phyloP scores from a whole-genome alignment of 1,140 invertebrate genomes.

The Cydia strobilella region DNA sequence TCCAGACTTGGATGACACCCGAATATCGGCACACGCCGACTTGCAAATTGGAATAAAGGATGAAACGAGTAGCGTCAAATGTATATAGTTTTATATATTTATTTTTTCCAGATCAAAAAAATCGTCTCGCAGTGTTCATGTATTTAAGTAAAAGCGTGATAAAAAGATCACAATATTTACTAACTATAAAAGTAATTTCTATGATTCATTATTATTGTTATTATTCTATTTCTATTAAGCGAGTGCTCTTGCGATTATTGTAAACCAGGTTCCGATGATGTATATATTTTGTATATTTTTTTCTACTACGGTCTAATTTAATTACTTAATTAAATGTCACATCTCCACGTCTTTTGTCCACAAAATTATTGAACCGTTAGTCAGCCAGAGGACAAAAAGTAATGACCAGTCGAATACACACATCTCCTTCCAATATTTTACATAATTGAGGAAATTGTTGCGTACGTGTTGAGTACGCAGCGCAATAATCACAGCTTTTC shows the following conservation, averaged over 20 bases:
- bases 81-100: too few species aligned
- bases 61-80: conserved; percentile 22
- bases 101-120: too few species aligned
- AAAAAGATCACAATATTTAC: too few species aligned
- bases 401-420: conserved; percentile 68
- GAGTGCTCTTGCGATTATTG: too few species aligned
- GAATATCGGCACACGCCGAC: conserved; percentile 53
- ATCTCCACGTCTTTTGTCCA: conserved; percentile 43
- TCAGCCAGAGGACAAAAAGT: conserved; percentile 56
- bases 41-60: conserved; percentile 43
- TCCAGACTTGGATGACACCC: conserved; percentile 51
- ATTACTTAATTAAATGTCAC: conserved; percentile 32
- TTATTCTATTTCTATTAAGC: too few species aligned
- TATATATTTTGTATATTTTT: too few species aligned
- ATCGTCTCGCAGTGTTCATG: too few species aligned
- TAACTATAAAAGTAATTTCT: too few species aligned
- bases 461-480: conserved; percentile 51
- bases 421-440: conserved; percentile 63
- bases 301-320: conserved; percentile 37
- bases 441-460: conserved; percentile 66
- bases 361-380: conserved; percentile 58
- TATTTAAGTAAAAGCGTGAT: too few species aligned
- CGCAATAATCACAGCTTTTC: conserved; percentile 51
- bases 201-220: too few species aligned
- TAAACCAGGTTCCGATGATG: too few species aligned